A percentile compares a stretch with the other conserved stretches of the same genome.
Conservation (phyloP, 2,113 vertebrate genomes). For the Hemibagrus wyckioides region DNA sequence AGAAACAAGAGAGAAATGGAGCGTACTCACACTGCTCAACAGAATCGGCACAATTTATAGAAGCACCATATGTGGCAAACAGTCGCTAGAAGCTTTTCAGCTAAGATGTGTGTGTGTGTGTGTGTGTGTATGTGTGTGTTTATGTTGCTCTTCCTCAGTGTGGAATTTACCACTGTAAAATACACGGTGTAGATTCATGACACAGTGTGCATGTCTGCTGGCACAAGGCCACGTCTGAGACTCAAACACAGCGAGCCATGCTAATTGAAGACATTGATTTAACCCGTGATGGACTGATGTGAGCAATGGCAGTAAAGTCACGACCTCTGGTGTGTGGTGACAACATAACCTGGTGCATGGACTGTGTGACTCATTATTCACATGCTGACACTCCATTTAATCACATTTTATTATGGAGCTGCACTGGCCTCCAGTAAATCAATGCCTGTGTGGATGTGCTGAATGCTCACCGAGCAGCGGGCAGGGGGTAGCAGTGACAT, state of each 20-base stretch:
- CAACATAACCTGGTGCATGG: constrained; percentile 46
- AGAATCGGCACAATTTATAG: constrained; percentile 21
- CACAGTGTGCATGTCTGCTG: constrained; percentile 27
- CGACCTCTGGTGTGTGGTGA: constrained; percentile 45
- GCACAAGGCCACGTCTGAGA: constrained; percentile 35
- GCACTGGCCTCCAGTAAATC: constrained; percentile 52
- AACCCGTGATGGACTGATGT: constrained; percentile 35
- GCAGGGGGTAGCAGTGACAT: constrained; percentile 37
- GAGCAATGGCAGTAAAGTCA: constrained; percentile 29
- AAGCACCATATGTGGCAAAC: constrained; percentile 24
- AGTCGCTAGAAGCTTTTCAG: background rate
- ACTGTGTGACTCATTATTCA: constrained; percentile 56
- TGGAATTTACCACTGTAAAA: constrained; percentile 16
- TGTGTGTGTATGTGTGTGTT: constrained; percentile 30
- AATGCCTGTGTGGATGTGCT: constrained; percentile 36
- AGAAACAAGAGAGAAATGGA: background rate
- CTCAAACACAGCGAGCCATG: constrained; percentile 15
- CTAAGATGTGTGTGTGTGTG: constrained; percentile 26
- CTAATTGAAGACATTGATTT: constrained; percentile 29
- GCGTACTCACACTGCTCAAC: background rate
- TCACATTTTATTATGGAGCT: constrained; percentile 62
- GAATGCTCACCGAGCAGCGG: constrained; percentile 29
- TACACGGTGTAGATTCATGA: constrained; percentile 17
- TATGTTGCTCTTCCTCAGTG: constrained; percentile 9
- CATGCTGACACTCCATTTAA: constrained; percentile 60